Evolutionary conservation across 1,140 invertebrate species (phyloP).

Genomic region (Orchesella cincta): DNA sequence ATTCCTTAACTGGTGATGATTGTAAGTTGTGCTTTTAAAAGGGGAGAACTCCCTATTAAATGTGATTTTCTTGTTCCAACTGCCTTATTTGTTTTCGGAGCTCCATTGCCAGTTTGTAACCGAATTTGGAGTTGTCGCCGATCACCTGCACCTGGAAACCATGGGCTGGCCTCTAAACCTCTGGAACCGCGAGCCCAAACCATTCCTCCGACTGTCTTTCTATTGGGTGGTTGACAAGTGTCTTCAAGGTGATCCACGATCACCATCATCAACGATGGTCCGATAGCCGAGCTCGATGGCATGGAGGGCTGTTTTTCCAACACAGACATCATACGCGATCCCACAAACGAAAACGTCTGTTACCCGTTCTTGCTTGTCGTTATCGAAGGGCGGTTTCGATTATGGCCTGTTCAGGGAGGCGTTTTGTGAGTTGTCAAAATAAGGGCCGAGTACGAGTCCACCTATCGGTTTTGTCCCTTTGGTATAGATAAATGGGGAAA

Average conservation of each 20-base stretch:
- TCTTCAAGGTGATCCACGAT: slow-evolving; percentile 80
- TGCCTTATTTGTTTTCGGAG: slow-evolving; percentile 62
- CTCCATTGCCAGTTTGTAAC: slow-evolving; percentile 82
- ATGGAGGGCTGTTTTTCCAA: slow-evolving; percentile 83
- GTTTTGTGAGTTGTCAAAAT: too few species aligned
- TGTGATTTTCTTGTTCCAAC: slow-evolving; percentile 5
- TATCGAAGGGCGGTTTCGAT: too few species aligned
- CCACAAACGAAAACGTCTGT: slow-evolving; percentile 95
- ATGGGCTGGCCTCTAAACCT: too few species aligned
- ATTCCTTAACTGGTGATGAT: too few species aligned
- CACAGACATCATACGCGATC: slow-evolving; percentile 94
- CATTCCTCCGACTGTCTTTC: too few species aligned
- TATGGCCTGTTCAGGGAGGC: too few species aligned
- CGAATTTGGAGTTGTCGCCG: slow-evolving; percentile 79
- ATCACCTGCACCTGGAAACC: too few species aligned
- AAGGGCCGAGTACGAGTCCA: slow-evolving; percentile 98
- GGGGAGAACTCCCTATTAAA: too few species aligned
- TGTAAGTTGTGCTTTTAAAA: too few species aligned
- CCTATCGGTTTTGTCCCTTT: slow-evolving; percentile 91
- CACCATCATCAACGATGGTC: slow-evolving; percentile 87
- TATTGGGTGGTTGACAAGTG: slow-evolving; percentile 83
- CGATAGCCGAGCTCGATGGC: slow-evolving; percentile 84
- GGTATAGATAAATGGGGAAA: slow-evolving; percentile 80
- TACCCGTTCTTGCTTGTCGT: slow-evolving; percentile 83
- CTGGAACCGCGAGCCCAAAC: too few species aligned